These are phyloP conservation scores for Cryptocephalus moraei DNA, from an alignment of 2,888 invertebrate species.

Conservation along the genomic window DNA sequence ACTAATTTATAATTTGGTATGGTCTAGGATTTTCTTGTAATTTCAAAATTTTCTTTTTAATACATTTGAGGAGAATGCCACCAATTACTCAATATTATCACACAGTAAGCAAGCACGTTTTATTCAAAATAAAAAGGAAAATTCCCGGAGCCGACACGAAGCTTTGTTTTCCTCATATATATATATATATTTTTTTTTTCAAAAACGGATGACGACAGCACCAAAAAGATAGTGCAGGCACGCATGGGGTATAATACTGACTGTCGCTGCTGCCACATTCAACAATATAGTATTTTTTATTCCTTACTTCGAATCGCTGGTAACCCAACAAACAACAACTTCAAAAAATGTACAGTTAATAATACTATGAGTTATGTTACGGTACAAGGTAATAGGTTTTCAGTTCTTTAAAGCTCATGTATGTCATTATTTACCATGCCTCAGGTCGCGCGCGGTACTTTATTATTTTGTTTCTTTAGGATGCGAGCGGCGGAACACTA, in stretches of 20 bases:
- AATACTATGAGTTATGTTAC: slow-evolving; percentile 34
- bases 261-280: slow-evolving; percentile 36
- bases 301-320: slow-evolving; percentile 19
- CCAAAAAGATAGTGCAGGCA: slow-evolving; percentile 35
- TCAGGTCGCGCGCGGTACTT: neutral
- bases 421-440: slow-evolving; percentile 21
- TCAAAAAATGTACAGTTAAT: slow-evolving; percentile 33
- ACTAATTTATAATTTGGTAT: no score
- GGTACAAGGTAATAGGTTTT: slow-evolving; percentile 27
- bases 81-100: no score
- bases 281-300: slow-evolving; percentile 24
- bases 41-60: no score
- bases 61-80: no score
- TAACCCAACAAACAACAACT: slow-evolving; percentile 35
- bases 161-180: neutral
- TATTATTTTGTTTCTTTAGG: slow-evolving; percentile 7
- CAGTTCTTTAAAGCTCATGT: slow-evolving; percentile 37
- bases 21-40: no score
- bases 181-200: neutral
- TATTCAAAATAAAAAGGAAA: neutral
- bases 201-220: slow-evolving; percentile 25
- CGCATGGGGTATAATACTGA: slow-evolving; percentile 36
- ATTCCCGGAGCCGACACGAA: neutral
- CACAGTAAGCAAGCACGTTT: no score
- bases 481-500: slow-evolving; percentile 29